Conservation (phyloP, 2,113 vertebrate genomes). For the Lycocorax pyrrhopterus region DNA sequence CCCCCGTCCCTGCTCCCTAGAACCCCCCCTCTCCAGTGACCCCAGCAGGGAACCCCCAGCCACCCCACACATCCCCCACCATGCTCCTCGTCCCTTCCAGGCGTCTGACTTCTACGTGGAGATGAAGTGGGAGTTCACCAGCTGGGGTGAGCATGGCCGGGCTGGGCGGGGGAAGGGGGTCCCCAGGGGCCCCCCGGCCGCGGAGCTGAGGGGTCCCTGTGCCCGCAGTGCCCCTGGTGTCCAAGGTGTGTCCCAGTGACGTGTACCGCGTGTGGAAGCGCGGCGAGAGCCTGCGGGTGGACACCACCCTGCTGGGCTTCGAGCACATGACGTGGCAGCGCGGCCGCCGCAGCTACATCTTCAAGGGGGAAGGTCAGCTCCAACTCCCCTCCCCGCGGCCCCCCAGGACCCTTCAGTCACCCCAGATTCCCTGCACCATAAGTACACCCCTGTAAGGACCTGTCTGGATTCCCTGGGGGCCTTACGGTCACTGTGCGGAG, state of each 20-base stretch:
- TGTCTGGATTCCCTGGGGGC: no score
- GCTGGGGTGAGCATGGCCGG: constrained; percentile 84
- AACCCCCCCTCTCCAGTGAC: no score
- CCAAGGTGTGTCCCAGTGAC: constrained; percentile 93
- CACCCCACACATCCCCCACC: not conserved
- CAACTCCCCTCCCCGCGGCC: accelerated
- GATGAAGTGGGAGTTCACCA: constrained; percentile 98
- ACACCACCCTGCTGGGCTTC: constrained; percentile 92
- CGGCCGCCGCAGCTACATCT: constrained; percentile 92
- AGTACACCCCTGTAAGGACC: not conserved
- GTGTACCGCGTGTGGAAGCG: constrained; percentile 96
- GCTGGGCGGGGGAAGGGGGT: accelerated
- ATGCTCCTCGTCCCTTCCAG: constrained; percentile 52
- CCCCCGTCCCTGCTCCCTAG: no score
- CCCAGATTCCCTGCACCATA: accelerated
- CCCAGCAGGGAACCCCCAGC: not conserved
- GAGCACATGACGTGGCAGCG: constrained; percentile 98
- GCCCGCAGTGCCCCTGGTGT: constrained; percentile 87
- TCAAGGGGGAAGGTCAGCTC: constrained; percentile 88
- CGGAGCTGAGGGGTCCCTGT: not conserved
- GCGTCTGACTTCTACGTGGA: constrained; percentile 94
- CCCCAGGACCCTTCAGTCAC: no score
- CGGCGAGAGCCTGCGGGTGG: constrained; percentile 88
- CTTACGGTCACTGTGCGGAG: not conserved
- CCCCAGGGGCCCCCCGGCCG: accelerated